Percentiles rank a stretch among this genome's conserved stretches.
phyloP scores from a whole-genome alignment of 2,888 invertebrate species.

The Metallyticus violacea region DNA sequence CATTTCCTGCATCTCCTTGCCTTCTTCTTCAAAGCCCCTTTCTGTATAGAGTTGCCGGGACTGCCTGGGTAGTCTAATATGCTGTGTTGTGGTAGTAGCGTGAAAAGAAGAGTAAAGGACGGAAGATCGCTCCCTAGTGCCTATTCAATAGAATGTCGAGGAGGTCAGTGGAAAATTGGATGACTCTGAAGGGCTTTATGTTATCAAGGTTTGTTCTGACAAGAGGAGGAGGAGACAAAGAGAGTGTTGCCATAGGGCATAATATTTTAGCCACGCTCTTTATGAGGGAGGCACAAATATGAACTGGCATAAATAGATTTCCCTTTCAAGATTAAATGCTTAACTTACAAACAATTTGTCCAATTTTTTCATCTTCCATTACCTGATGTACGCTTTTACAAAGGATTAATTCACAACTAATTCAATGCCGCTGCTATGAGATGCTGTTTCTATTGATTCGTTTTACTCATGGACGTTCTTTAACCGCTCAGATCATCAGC shows the following conservation, averaged over 20 bases:
- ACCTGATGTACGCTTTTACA: too few species aligned
- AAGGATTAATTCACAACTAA: too few species aligned
- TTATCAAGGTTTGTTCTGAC: conserved; percentile 10
- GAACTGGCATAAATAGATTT: too few species aligned
- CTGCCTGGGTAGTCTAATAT: neutral
- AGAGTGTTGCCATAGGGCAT: too few species aligned
- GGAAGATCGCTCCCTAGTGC: neutral
- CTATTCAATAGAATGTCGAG: conserved; percentile 18
- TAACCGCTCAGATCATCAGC: too few species aligned
- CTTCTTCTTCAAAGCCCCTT: neutral
- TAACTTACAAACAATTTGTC: too few species aligned
- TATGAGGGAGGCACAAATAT: neutral
- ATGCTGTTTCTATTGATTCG: too few species aligned
- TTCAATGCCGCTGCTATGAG: too few species aligned
- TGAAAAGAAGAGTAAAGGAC: neutral
- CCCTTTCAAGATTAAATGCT: neutral
- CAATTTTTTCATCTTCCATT: too few species aligned
- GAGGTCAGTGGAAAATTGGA: conserved; percentile 24
- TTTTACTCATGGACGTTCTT: too few species aligned
- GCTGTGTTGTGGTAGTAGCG: neutral
- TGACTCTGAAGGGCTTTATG: conserved; percentile 10
- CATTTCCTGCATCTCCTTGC: too few species aligned
- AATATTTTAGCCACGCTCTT: neutral
- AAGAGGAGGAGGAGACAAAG: neutral
- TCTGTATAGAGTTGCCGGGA: neutral